Base-by-base conservation (phyloP, 2,797 vertebrate genomes). In the Cynodonichthys magdalenae region DNA sequence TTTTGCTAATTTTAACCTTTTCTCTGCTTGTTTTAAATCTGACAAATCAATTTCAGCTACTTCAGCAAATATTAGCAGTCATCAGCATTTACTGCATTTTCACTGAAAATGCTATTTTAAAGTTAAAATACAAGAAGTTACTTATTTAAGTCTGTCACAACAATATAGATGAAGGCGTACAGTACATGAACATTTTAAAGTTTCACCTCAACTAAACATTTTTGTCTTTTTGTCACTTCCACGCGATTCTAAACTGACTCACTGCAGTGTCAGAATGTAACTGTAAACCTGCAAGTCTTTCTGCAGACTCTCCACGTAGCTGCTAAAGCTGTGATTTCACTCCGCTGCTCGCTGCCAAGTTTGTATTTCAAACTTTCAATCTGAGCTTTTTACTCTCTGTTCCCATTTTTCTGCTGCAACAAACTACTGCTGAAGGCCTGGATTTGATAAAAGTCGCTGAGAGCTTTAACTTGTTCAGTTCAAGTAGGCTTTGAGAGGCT, bases 221-320 rank as follows among this genome's bases (percentile, higher is more conserved):
- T 75, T 66, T 71, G 34, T 64, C 19, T 58, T 71, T 77, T 61
- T 20, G 1, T 63, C 84, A 76, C 67, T 52, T 8, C 55, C 45
- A 0, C 69, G 73, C 57, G 58, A 84, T 55, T 46, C 12, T 46
- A 18, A 75, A 19, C 19, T 36, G 66, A 46, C 45, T 36, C 69
- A 53, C 15, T 24, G 45, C 0, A 11, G 55, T 42, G 15, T 67
- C 53, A 55, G 53, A 74, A 31, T 58, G 19, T 51, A 4, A 20
- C 61, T 73, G 74, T 63, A 2, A 34, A 34, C 34, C 34, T 34
- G 34, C 34, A 34, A 9, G 6, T 36, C 10, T 74, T 74, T 50
- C 66, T 28, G 64, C 53, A 45, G 29, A 53, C 41, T 73, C 61
- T 45, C 27, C 49, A 60, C 62, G 52, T 44, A 46, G 34, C 34